Evolutionary conservation across 2,888 invertebrate genomes (phyloP), one percentile per base, ranked within the genome.

Genomic region (Oxytorus armatus): DNA sequence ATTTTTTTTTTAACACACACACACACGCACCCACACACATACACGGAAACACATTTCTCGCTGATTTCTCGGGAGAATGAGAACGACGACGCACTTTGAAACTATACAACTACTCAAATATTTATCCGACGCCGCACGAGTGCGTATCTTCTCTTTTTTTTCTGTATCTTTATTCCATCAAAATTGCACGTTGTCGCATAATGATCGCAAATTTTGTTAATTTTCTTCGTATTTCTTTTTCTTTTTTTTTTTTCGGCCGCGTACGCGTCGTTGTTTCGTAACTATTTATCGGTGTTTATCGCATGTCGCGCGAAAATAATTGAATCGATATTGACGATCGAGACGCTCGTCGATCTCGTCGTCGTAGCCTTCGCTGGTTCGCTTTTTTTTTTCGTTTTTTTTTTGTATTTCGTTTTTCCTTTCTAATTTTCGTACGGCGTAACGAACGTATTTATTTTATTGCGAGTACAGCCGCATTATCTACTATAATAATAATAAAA

Each of bases 371-470:
- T 70, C 33, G 59, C 42, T 65, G 79, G 53, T 63, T 51, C 55
- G 74, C 70, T 61, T 75, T 25, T 44, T 14, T 16, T 14, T 10
- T 21, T 42, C 42, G 10, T 1, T 4, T 3, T 16, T 14, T 5
- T 29, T 63, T 61, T 23, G 39, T 14, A 16, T 11, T 47, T 18
- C 8, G 3, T 53, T 25, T 16, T 66, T 61, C n/a, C 29, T 18
- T n/a, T n/a, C 51, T 55, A 16, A 36, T 75, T 70, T 65, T 73
- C 63, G 44, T 77, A 83, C 81, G 82, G 79, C 82, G 75, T 85
- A 84, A 86, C 68, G 74, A 86, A 85, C 84, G 79, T 88, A 88
- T 86, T 86, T 88, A 88, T 88, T 87, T 86, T 76, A 82, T 75
- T 61, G 79, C 73, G 82, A 85, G 61, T 65, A n/a, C n/a, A n/a